A percentile compares a stretch with the other conserved stretches of the same genome.
Conservation (phyloP, 2,888 invertebrate genomes). For the Caenorhabditis doughertyi region DNA sequence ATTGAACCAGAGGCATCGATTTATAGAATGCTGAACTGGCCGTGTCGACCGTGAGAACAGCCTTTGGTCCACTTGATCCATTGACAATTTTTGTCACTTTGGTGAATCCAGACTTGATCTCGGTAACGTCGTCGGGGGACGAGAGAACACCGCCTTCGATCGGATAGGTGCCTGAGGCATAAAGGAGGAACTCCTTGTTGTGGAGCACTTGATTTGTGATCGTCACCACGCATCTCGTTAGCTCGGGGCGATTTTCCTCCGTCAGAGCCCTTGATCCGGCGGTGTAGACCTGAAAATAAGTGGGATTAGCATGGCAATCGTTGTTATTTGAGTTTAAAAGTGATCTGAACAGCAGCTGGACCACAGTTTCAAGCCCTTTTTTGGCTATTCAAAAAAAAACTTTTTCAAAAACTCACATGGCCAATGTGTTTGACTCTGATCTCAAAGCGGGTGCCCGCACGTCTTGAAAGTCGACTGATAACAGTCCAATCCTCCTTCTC, state of each 20-base stretch:
- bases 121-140: background rate
- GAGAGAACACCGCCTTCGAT: background rate
- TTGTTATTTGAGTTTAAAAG: too few species aligned
- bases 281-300: slow-evolving; percentile 1
- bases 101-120: slow-evolving; percentile 7
- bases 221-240: slow-evolving; percentile 6
- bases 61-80: background rate
- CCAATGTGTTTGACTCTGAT: slow-evolving; percentile 8
- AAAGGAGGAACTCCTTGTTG: slow-evolving; percentile 3
- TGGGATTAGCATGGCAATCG: too few species aligned
- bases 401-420: background rate
- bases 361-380: background rate
- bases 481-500: background rate
- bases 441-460: background rate
- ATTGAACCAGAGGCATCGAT: background rate
- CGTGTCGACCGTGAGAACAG: background rate
- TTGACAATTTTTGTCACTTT: background rate
- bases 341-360: too few species aligned
- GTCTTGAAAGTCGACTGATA: background rate
- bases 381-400: background rate
- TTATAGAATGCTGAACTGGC: background rate
- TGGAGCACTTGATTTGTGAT: slow-evolving; percentile 20
- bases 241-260: slow-evolving; percentile 17
- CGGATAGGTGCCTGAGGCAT: background rate
- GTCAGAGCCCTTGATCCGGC: background rate